Evolutionary conservation across 2,113 vertebrate species (phyloP).

Genomic region (Gallinago undulata): DNA sequence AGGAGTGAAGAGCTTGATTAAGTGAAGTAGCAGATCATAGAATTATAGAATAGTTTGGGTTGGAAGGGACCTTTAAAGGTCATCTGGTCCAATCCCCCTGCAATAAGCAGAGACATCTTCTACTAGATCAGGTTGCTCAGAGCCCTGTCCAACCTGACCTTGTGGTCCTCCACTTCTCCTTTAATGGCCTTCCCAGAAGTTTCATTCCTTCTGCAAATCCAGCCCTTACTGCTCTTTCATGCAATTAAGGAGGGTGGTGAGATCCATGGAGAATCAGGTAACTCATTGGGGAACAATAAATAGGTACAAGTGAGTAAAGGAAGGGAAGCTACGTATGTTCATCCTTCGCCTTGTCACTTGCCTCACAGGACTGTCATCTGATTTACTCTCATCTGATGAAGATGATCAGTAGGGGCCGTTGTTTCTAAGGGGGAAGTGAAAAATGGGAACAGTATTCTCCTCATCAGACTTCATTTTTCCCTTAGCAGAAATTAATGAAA

Average conservation of each 20-base stretch:
- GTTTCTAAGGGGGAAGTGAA: not conserved
- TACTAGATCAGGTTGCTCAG: not conserved
- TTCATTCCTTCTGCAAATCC: not conserved
- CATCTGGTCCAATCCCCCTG: not conserved
- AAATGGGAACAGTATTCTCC: not conserved
- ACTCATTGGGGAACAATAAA: not conserved
- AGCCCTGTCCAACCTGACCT: not conserved
- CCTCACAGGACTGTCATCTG: not conserved
- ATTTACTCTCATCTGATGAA: too few relatives aligned
- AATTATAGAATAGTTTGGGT: not conserved
- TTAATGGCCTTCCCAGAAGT: not conserved
- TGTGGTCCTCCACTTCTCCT: not conserved
- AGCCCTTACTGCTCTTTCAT: not conserved
- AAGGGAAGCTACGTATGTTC: not conserved
- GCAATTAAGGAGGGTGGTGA: not conserved
- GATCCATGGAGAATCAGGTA: not conserved
- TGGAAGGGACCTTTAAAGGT: not conserved
- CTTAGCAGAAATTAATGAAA: not conserved
- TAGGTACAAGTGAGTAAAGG: not conserved
- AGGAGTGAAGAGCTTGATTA: not conserved
- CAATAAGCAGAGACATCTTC: not conserved
- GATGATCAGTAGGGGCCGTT: too few relatives aligned
- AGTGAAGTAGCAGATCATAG: not conserved
- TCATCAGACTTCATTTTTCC: not conserved
- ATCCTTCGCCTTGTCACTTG: not conserved